Base-by-base conservation (phyloP, 2,888 invertebrate species). In the Uropetala carovei region DNA sequence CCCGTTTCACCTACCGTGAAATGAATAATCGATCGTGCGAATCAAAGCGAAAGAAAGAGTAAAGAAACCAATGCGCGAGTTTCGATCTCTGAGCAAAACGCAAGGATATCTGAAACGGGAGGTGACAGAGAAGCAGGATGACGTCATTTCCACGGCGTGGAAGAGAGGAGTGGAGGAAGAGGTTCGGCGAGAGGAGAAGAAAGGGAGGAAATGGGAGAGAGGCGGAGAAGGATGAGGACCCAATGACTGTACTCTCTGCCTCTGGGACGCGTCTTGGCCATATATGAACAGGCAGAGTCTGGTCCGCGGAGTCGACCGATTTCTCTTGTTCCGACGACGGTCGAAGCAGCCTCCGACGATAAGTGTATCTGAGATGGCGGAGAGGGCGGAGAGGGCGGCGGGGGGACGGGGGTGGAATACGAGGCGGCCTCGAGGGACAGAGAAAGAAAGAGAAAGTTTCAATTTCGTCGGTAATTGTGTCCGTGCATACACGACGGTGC, bases 101-200 rank as follows among this genome's bases (percentile, higher is more conserved):
- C 43, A 43, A n/a, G 9, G 83, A 43, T 56, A 83, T 57, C 57
- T 57, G 10, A n/a, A 57, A 83, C 83, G 83, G 57, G n/a, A 43
- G 83, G 83, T 83, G 83, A 83, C 83, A 57, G n/a, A 83, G 83
- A 57, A 83, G 30, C 82, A 18, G 30, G 43, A 57, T 83, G 83
- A 83, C 83, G 89, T 64, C 89, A 89, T 59, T 64, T 59, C 59
- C 30, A 89, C 30, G 59, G 60, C 59, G 89, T 8, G 86, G 18
- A 18, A 60, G 18, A 58, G 58, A 8, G 59, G 4, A 13, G 43
- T 14, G 64, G 89, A 27, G 59, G 43, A 22, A 22, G 89, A 22
- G 27, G 57, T 14, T 10, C 2, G n/a, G 89, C 18, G 60, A 58
- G 60, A 14, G 60, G 64, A 22, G 9, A 22, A 22, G 83, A 22